A percentile compares a stretch with the other conserved stretches of the same genome.
Conservation (phyloP, 2,797 vertebrate genomes). For the Pangasius macronema region DNA sequence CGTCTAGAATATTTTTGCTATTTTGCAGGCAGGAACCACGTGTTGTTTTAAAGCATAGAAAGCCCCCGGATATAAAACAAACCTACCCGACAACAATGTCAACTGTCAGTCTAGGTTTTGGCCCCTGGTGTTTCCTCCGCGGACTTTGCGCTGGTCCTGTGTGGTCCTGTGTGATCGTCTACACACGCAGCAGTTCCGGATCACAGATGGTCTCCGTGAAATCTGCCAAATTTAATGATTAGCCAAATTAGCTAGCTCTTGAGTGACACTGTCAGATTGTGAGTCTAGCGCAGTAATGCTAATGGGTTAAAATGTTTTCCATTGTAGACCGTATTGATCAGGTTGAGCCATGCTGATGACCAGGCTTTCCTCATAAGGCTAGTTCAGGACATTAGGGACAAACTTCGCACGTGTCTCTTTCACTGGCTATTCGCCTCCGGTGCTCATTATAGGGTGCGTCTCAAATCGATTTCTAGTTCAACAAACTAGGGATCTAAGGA, state of each 20-base stretch:
- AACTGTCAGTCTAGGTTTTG: constrained; percentile 9
- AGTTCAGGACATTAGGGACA: constrained; percentile 27
- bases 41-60: not conserved
- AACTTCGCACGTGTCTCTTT: constrained; percentile 23
- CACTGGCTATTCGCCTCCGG: not conserved
- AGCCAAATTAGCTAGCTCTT: not conserved
- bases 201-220: not conserved
- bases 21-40: not conserved
- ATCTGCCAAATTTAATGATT: not conserved
- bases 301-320: not conserved
- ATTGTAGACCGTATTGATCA: not conserved
- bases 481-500: not conserved
- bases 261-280: not conserved
- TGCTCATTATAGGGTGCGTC: constrained; percentile 19
- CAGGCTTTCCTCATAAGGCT: not conserved
- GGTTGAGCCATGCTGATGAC: not conserved
- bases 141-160: constrained; percentile 8
- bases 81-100: constrained; percentile 38
- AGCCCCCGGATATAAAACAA: not conserved
- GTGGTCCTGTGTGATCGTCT: not conserved
- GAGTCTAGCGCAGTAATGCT: not conserved
- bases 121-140: not conserved
- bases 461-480: not conserved
- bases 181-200: not conserved
- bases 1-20: not conserved